These are phyloP conservation scores for Drosophila tsacasi DNA, from an alignment of 1,140 invertebrate genomes.

Conservation along the genomic window DNA sequence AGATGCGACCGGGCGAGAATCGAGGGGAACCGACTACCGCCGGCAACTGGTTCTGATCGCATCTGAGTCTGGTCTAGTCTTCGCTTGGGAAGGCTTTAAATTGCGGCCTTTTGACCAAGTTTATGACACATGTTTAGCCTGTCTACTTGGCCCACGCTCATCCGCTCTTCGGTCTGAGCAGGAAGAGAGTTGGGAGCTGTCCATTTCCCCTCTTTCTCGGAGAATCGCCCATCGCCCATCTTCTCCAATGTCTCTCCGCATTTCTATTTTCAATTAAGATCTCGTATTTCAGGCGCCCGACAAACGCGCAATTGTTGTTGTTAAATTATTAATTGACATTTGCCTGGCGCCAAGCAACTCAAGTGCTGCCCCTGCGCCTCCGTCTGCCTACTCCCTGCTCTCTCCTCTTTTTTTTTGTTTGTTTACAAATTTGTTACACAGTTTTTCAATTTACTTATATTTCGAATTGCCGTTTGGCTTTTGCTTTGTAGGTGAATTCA, in stretches of 20 bases:
- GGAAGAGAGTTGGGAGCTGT: slow-evolving; percentile 18
- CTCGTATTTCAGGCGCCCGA: slow-evolving; percentile 67
- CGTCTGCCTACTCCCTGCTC: background rate
- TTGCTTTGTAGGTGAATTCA: slow-evolving; percentile 63
- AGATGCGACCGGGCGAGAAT: slow-evolving; percentile 32
- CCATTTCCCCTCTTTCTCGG: slow-evolving; percentile 1
- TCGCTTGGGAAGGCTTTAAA: slow-evolving; percentile 53
- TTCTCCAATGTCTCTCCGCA: slow-evolving; percentile 12
- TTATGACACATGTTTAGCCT: slow-evolving; percentile 62
- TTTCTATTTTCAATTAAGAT: slow-evolving; percentile 60
- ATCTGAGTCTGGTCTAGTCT: slow-evolving; percentile 24
- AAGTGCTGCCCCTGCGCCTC: slow-evolving; percentile 30
- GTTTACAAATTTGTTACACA: slow-evolving; percentile 57
- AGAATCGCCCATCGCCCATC: slow-evolving; percentile 6
- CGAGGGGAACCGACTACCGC: slow-evolving; percentile 9
- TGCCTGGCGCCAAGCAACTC: slow-evolving; percentile 57
- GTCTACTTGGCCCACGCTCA: slow-evolving; percentile 51
- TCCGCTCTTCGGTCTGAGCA: slow-evolving; percentile 20
- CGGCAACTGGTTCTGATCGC: slow-evolving; percentile 39
- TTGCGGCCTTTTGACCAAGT: slow-evolving; percentile 62
- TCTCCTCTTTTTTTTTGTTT: background rate
- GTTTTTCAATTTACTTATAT: slow-evolving; percentile 62
- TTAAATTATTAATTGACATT: slow-evolving; percentile 67
- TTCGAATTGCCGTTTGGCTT: slow-evolving; percentile 25
- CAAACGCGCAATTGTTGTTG: slow-evolving; percentile 61